Conservation (phyloP, 2,888 invertebrate species). For the Escarpia spicata region DNA sequence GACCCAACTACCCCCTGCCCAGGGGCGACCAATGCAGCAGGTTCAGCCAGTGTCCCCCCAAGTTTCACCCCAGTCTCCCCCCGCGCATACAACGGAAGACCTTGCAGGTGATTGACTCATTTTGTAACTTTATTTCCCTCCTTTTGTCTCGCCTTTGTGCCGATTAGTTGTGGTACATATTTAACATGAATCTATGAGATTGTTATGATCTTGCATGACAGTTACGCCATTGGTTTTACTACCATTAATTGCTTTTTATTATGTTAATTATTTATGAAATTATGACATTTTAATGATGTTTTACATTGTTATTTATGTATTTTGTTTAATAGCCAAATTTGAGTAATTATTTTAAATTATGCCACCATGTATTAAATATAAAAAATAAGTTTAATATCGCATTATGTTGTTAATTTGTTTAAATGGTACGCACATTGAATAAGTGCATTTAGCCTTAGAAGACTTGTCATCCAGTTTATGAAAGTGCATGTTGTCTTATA, state of each 20-base stretch:
- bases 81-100: not conserved
- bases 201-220: not conserved
- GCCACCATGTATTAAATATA: not conserved
- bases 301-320: not conserved
- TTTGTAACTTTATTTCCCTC: too few species aligned
- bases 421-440: too few species aligned
- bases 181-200: not conserved
- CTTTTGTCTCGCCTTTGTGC: not conserved
- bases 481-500: too few species aligned
- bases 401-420: too few species aligned
- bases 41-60: conserved; percentile 62
- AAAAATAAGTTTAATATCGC: too few species aligned
- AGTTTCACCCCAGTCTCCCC: conserved; percentile 33
- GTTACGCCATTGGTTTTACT: not conserved
- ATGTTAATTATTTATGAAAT: not conserved
- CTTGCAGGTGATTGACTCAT: not conserved
- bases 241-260: not conserved
- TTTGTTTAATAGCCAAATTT: not conserved
- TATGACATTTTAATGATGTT: not conserved
- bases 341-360: not conserved
- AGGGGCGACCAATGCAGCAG: conserved; percentile 55
- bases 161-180: not conserved
- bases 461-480: too few species aligned
- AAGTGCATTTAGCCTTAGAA: too few species aligned
- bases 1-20: conserved; percentile 21